phyloP scores from a whole-genome alignment of 30 jellyfish, hydroid and myxozoan genomes.

The Pelagia noctiluca region DNA sequence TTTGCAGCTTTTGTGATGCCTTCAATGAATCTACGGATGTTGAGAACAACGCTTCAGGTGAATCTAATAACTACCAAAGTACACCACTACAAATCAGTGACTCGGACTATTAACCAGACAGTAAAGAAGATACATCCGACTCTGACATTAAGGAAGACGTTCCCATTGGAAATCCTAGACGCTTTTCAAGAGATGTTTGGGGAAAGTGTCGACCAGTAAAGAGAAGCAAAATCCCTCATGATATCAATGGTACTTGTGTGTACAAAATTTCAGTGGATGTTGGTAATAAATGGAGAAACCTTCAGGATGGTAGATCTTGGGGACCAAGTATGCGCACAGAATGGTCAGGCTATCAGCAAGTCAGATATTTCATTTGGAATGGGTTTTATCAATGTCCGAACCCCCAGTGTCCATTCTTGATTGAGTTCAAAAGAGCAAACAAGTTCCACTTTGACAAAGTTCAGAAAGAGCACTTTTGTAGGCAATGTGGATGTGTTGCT shows the following conservation, averaged over 20 bases:
- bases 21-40: slow-evolving; percentile 32
- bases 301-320: slow-evolving; percentile 38
- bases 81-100: slow-evolving; percentile 28
- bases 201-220: slow-evolving; percentile 30
- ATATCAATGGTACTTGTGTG: slow-evolving; percentile 30
- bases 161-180: slow-evolving; percentile 25
- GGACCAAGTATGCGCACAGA: slow-evolving; percentile 36
- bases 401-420: slow-evolving; percentile 28
- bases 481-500: slow-evolving; percentile 31
- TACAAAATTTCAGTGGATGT: background rate
- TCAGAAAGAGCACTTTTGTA: slow-evolving; percentile 31
- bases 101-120: slow-evolving; percentile 26
- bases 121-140: slow-evolving; percentile 29
- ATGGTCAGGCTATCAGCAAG: slow-evolving; percentile 31
- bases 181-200: slow-evolving; percentile 19
- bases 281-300: slow-evolving; percentile 26
- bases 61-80: slow-evolving; percentile 25
- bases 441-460: slow-evolving; percentile 32
- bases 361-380: slow-evolving; percentile 22
- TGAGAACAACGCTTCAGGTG: slow-evolving; percentile 30
- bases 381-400: slow-evolving; percentile 19
- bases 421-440: slow-evolving; percentile 28
- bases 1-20: slow-evolving; percentile 25
- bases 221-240: slow-evolving; percentile 25
- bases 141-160: slow-evolving; percentile 34